These are phyloP conservation scores for Macrotis lagotis DNA, from an alignment of 2,113 vertebrate species.

Conservation along the genomic window DNA sequence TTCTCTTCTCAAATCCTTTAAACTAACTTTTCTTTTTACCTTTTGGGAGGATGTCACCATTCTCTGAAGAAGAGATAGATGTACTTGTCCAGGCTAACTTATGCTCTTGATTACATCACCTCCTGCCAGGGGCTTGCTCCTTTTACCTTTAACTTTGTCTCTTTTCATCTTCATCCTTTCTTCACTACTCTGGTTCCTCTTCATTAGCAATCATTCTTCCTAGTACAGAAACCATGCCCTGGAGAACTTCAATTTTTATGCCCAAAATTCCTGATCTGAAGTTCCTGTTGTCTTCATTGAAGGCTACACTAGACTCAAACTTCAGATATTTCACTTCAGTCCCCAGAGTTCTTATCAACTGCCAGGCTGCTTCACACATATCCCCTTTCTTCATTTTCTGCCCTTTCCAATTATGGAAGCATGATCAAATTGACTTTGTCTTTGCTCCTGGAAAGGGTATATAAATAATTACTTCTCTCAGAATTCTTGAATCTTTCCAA, in stretches of 20 bases:
- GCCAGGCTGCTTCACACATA: background rate
- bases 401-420: background rate
- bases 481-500: background rate
- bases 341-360: background rate
- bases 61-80: background rate
- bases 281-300: background rate
- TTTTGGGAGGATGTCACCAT: background rate
- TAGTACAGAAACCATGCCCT: background rate
- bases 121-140: background rate
- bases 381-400: background rate
- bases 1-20: background rate
- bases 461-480: background rate
- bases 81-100: background rate
- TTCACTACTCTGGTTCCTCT: background rate
- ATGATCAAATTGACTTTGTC: background rate
- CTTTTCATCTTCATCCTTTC: background rate
- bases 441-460: background rate
- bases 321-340: background rate
- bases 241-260: background rate
- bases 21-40: background rate
- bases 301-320: background rate
- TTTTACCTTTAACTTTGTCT: background rate
- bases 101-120: background rate
- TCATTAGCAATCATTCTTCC: background rate
- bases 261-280: background rate